A percentile compares a stretch with the other conserved stretches of the same genome.
Evolutionary conservation across 2,888 invertebrate species (phyloP).

Genomic region (Drosophila subquinaria): DNA sequence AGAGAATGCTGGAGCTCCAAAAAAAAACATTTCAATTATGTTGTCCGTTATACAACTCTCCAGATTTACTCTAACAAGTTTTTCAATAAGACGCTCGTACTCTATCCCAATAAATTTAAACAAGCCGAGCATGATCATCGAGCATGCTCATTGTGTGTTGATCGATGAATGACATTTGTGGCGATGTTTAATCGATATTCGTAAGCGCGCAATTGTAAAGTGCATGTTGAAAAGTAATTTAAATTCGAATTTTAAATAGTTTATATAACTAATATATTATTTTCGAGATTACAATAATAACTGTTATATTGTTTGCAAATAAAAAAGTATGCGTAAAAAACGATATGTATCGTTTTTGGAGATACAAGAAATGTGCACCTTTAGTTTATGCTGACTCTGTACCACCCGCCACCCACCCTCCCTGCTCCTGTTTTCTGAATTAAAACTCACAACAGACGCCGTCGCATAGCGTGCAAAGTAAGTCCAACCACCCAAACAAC

Average conservation of each 20-base stretch:
- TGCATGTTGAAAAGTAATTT: not conserved
- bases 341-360: not conserved
- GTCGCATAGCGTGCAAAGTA: constrained; percentile 43
- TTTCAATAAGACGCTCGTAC: no score
- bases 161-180: no score
- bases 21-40: no score
- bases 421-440: constrained; percentile 38
- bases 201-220: not conserved
- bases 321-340: not conserved
- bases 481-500: constrained; percentile 56
- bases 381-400: constrained; percentile 31
- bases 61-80: no score
- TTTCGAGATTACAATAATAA: not conserved
- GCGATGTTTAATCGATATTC: no score
- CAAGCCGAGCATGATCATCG: no score
- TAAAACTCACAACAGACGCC: constrained; percentile 59
- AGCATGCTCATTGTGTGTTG: no score
- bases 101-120: no score
- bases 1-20: no score
- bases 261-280: not conserved
- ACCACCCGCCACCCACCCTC: constrained; percentile 48
- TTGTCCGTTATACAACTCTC: no score
- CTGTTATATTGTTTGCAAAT: not conserved
- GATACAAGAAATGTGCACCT: constrained; percentile 29
- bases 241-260: not conserved